Evolutionary conservation across 2,113 vertebrate species (phyloP).

Genomic region (Sebastes fasciatus): DNA sequence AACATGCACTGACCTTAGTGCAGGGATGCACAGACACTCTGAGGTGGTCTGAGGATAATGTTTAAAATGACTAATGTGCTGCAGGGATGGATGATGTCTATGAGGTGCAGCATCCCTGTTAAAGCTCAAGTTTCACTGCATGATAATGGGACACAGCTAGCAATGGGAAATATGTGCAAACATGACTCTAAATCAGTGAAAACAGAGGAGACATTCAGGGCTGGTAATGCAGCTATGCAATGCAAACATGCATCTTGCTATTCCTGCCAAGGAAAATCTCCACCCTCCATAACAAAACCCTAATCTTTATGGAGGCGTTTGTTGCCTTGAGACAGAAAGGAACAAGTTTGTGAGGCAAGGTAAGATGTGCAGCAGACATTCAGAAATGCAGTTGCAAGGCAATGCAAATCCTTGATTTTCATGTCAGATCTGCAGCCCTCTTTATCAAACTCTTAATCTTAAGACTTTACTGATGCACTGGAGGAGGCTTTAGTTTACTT

Average conservation of each 20-base stretch:
- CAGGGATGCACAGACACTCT: not conserved
- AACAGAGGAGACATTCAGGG: not conserved
- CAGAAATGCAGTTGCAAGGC: not conserved
- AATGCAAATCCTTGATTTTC: not conserved
- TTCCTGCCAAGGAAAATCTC: no score
- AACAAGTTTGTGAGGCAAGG: no score
- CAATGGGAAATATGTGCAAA: not conserved
- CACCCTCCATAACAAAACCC: no score
- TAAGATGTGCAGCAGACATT: no score
- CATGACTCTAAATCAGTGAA: not conserved
- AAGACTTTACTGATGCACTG: not conserved
- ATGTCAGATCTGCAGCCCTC: no score
- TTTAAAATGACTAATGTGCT: not conserved
- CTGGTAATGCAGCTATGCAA: not conserved
- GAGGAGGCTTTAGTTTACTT: no score
- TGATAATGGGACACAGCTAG: not conserved
- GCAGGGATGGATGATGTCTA: constrained; percentile 34
- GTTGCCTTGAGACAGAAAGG: no score
- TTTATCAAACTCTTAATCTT: no score
- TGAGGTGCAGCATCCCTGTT: constrained; percentile 35
- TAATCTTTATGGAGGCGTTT: not conserved
- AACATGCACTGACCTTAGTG: not conserved
- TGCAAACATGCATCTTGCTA: no score
- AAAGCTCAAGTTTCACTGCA: constrained; percentile 11
- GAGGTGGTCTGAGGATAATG: not conserved